Base-by-base conservation (phyloP, 2,113 vertebrate genomes). In the Eurypyga helias region DNA sequence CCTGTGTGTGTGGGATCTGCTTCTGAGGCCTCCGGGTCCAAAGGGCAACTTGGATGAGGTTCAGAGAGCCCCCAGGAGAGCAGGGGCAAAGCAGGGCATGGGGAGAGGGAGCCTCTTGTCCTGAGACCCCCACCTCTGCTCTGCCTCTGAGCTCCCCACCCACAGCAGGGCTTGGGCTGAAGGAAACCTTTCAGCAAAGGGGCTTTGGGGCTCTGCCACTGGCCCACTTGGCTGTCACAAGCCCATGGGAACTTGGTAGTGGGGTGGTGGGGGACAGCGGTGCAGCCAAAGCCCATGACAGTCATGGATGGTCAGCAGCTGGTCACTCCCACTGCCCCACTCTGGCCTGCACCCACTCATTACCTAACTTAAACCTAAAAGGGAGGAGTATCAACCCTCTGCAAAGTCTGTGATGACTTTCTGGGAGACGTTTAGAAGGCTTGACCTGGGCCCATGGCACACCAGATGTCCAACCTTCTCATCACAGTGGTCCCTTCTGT, bases 221-320 rank as follows among this genome's bases (percentile, higher is more conserved):
- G 23, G 26, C 7, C 60, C 10, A 4, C 20, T 65, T 2, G 4
- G 11, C 33, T 23, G 6, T 2, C 73, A 58, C 10, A 43, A 77
- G 23, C 31, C 34, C 0, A 0, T 4, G 46, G 45, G 26, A 71
- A 11, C 28, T 9, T 0, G 3, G 31, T 19, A 18, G 25, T 2
- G 14, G 34, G 6, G 5, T 48, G 17, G 7, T 33, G 48, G 41
- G 29, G 72, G 16, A 28, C 43, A 41, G 28, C 0, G 10, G 13
- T 11, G 54, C 10, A 24, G 23, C 33, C 69, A 73, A 69, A 82
- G 62, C n/a, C 81, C 3, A 3, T 64, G 78, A 38, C 12, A 72
- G 5, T 34, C 31, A 2, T 9, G 45, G n/a, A 20, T 38, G 61
- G 34, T 38, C 51, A 82, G 57, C 60, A 75, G 23, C 11, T 3